Evolutionary conservation across 2,797 vertebrate species (phyloP).

Genomic region (Gila robusta): DNA sequence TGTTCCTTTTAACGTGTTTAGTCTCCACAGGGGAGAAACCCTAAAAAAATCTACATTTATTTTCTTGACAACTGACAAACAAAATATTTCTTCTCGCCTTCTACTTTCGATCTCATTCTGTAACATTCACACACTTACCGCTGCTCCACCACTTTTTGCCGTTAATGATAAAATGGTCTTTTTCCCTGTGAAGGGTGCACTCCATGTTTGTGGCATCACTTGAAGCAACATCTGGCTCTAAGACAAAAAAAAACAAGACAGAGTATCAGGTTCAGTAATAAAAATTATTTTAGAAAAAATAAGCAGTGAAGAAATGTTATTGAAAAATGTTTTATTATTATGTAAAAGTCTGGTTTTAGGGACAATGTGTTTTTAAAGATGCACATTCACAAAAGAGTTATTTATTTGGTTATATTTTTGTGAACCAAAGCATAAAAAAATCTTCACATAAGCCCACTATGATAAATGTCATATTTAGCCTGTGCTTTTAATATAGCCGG

Average conservation of each 20-base stretch:
- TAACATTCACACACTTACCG: conserved; percentile 79
- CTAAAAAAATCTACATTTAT: background rate
- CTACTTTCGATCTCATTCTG: background rate
- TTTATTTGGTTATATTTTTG: background rate
- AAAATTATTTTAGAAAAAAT: background rate
- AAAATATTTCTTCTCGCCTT: background rate
- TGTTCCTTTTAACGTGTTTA: background rate
- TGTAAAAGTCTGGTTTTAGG: background rate
- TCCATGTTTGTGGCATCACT: conserved; percentile 94
- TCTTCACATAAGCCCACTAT: too few relatives aligned
- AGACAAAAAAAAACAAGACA: conserved; percentile 14
- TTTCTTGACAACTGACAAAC: conserved; percentile 9
- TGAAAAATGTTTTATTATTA: background rate
- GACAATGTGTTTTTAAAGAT: conserved; percentile 1
- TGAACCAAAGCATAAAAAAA: background rate
- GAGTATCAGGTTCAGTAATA: background rate
- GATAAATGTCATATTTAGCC: too few relatives aligned
- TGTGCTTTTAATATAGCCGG: too few relatives aligned
- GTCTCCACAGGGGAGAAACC: conserved; percentile 14
- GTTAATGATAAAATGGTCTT: conserved; percentile 82
- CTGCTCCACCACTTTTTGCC: conserved; percentile 98
- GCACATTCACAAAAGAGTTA: background rate
- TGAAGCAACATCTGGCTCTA: conserved; percentile 92
- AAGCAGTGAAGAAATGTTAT: background rate
- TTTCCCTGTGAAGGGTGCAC: conserved; percentile 82